phyloP scores from a whole-genome alignment of 2,888 invertebrate species.

The Phortica magna region DNA sequence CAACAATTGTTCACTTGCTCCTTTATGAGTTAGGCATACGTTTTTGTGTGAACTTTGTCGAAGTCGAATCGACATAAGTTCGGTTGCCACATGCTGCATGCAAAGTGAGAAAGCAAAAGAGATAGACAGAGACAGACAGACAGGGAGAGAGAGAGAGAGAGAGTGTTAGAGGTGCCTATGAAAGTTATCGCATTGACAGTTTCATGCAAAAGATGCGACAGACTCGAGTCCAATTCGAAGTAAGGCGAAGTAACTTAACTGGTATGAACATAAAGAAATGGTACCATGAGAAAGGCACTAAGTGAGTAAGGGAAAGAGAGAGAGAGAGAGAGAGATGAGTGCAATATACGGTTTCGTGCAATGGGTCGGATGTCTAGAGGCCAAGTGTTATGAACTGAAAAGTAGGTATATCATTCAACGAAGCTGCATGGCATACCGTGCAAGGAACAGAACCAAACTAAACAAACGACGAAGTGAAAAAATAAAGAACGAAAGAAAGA shows the following conservation, averaged over 20 bases:
- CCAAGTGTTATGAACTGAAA: constrained; percentile 53
- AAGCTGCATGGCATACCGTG: constrained; percentile 12
- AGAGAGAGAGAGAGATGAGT: constrained; percentile 58
- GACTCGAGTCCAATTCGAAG: no score
- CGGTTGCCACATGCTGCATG: neutral
- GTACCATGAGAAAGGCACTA: no score
- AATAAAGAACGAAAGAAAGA: neutral
- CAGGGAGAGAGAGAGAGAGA: neutral
- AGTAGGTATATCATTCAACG: constrained; percentile 40
- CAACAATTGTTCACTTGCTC: neutral
- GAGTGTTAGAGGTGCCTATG: constrained; percentile 18
- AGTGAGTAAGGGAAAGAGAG: constrained; percentile 45
- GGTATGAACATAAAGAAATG: neutral
- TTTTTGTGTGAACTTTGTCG: constrained; percentile 33
- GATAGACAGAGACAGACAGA: neutral
- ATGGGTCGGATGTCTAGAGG: constrained; percentile 59
- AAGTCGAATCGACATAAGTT: neutral
- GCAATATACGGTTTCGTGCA: constrained; percentile 51
- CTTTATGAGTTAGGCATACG: neutral
- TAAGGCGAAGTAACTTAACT: neutral
- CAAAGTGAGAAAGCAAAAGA: neutral
- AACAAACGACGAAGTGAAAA: neutral
- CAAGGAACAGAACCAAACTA: neutral
- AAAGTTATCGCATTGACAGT: constrained; percentile 42
- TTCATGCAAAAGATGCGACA: constrained; percentile 30